phyloP scores from a whole-genome alignment of 2,113 vertebrate genomes.

The Myotis davidii region DNA sequence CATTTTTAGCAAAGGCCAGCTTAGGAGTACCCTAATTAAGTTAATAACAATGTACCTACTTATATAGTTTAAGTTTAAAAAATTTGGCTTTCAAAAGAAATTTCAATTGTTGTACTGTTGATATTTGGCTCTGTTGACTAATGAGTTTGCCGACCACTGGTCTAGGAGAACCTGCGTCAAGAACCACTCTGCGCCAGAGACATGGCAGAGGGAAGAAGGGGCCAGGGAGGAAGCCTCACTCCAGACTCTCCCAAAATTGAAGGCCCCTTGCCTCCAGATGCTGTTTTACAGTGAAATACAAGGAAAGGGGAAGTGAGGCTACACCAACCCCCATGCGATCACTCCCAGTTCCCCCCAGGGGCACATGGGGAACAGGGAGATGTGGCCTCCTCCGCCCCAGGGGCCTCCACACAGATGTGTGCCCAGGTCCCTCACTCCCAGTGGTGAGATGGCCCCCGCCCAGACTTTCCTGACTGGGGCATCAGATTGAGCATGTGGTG shows the following conservation, averaged over 20 bases:
- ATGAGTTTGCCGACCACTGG: too few relatives aligned
- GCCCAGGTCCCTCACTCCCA: background rate
- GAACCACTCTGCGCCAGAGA: background rate
- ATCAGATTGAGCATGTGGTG: background rate
- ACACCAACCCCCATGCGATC: background rate
- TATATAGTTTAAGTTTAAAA: too few relatives aligned
- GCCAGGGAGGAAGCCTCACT: background rate
- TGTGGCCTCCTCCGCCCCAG: background rate
- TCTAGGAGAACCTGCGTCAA: background rate
- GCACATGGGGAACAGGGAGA: background rate
- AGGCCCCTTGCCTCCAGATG: background rate
- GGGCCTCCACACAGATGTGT: background rate
- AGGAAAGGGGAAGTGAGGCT: constrained; percentile 51
- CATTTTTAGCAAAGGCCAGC: too few relatives aligned
- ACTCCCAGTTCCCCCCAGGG: constrained; percentile 20
- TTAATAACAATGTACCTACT: too few relatives aligned
- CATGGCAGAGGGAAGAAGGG: background rate
- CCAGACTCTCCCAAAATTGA: background rate
- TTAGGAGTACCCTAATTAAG: too few relatives aligned
- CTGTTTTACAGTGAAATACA: background rate
- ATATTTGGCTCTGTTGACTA: too few relatives aligned
- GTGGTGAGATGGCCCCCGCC: background rate
- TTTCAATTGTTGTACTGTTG: too few relatives aligned
- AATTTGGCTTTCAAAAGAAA: too few relatives aligned
- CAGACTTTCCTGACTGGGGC: background rate